Percentiles rank a stretch among this genome's conserved stretches.
These are phyloP conservation scores for Corythornis cristatus DNA, from an alignment of 2,113 vertebrate genomes.

Conservation along the genomic window DNA sequence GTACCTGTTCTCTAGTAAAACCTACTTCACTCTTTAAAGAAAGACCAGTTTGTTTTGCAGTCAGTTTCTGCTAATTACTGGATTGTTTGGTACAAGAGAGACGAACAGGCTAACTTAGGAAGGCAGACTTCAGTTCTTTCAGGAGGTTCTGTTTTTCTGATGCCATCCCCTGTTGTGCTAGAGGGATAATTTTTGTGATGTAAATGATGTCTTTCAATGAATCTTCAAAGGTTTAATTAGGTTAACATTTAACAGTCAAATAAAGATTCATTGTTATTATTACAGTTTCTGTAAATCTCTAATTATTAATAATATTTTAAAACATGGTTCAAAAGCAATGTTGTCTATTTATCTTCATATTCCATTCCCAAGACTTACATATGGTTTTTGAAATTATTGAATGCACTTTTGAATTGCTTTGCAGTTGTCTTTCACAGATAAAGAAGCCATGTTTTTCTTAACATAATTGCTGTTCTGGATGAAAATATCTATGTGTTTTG, in stretches of 20 bases:
- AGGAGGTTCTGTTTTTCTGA: background rate
- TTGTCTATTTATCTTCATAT: background rate
- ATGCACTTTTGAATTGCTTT: background rate
- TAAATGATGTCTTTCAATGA: background rate
- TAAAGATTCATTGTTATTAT: background rate
- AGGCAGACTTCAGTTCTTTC: background rate
- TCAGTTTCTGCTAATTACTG: background rate
- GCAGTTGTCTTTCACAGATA: background rate
- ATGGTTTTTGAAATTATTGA: background rate
- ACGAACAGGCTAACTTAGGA: background rate
- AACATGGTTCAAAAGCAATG: background rate
- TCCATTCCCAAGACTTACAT: background rate
- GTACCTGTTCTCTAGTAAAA: background rate
- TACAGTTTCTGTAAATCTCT: background rate
- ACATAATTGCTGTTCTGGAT: background rate
- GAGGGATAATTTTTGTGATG: background rate
- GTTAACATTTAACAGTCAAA: background rate
- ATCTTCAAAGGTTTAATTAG: background rate
- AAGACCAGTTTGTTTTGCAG: background rate
- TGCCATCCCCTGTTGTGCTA: background rate
- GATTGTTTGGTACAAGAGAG: background rate
- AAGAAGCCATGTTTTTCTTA: background rate
- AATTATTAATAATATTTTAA: background rate
- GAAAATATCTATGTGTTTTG: background rate
- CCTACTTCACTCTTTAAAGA: background rate